Evolutionary conservation across 2,113 vertebrate species (phyloP).

Genomic region (Columba livia): DNA sequence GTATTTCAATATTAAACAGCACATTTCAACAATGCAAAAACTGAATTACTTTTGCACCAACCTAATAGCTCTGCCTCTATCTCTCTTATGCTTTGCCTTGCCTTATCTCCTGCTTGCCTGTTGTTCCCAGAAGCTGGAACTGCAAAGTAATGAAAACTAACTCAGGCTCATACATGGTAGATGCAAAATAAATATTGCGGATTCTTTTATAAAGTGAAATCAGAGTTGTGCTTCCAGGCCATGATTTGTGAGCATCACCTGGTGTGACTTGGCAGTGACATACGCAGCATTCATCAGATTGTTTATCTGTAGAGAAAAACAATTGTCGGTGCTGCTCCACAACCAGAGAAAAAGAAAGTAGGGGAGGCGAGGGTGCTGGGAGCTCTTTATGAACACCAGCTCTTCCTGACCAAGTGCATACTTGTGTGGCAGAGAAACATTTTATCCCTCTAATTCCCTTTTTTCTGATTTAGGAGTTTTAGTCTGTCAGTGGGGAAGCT

Average conservation of each 20-base stretch:
- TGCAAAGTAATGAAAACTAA: not conserved
- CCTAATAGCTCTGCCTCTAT: not conserved
- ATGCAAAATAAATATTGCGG: not conserved
- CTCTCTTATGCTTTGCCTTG: not conserved
- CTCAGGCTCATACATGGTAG: fast-evolving
- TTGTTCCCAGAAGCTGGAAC: not conserved
- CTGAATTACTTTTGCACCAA: no score
- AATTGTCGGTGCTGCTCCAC: not conserved
- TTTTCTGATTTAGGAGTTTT: not conserved
- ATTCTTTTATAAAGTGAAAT: not conserved
- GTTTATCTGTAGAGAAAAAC: not conserved
- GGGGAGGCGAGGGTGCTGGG: not conserved
- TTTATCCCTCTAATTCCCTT: not conserved
- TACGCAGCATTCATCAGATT: not conserved
- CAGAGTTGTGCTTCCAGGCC: not conserved
- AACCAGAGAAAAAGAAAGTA: not conserved
- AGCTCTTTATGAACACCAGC: not conserved
- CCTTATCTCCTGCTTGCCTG: not conserved
- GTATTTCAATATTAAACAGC: no score
- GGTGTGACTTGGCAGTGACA: not conserved
- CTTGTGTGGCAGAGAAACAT: not conserved
- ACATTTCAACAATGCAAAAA: no score
- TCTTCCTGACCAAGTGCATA: not conserved
- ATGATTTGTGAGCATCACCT: not conserved
- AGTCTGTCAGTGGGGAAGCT: not conserved